Conservation (phyloP, 2,113 vertebrate species). For the Aphelocoma coerulescens region DNA sequence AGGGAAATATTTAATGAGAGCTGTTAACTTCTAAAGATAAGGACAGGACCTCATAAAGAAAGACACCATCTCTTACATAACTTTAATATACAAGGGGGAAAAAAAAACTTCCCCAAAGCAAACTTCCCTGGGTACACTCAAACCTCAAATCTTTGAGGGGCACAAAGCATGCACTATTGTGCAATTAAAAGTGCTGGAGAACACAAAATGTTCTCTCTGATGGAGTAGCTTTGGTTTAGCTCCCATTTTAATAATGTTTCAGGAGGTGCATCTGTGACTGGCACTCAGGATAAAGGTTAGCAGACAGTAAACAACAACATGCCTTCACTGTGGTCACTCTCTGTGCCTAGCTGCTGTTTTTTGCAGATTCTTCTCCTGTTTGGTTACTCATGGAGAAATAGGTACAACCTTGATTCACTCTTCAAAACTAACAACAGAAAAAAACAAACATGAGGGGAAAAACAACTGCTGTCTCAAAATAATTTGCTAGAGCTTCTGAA, state of each 20-base stretch:
- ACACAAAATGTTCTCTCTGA: neutral
- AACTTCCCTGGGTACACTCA: neutral
- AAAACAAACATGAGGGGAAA: neutral
- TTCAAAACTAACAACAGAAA: neutral
- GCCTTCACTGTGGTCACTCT: neutral
- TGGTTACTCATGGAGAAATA: neutral
- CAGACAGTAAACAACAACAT: neutral
- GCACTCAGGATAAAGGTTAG: neutral
- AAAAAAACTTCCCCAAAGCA: neutral
- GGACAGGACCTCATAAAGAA: neutral
- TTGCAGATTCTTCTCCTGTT: neutral
- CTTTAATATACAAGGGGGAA: neutral
- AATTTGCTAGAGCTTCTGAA: neutral
- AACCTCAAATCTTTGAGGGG: neutral
- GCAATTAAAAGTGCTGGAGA: neutral
- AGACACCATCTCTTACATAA: neutral
- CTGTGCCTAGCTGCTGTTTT: neutral
- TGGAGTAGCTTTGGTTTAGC: neutral
- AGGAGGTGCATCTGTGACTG: neutral
- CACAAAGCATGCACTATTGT: neutral
- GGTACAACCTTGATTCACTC: neutral
- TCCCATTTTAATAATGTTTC: neutral
- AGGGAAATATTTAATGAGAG: neutral
- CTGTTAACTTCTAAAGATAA: slow-evolving; percentile 11
- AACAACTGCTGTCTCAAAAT: neutral